phyloP scores from a whole-genome alignment of 2,113 vertebrate species.

The Anguilla rostrata region DNA sequence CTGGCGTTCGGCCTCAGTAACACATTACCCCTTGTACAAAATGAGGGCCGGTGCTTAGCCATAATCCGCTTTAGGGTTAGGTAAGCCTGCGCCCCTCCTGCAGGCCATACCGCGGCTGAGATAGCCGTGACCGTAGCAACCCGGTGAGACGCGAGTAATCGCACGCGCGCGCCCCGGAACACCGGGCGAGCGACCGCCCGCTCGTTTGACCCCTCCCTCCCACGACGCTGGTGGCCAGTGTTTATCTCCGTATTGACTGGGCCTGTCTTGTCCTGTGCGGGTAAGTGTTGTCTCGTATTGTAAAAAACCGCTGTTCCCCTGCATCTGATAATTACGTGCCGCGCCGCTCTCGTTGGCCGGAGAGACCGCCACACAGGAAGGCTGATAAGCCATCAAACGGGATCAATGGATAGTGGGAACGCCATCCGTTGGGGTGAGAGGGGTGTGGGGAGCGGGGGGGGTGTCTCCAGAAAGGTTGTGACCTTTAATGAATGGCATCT shows the following conservation, averaged over 20 bases:
- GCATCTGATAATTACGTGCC: neutral
- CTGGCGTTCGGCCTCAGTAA: neutral
- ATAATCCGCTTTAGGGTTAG: too few species aligned
- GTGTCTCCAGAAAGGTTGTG: neutral
- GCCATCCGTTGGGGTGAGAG: neutral
- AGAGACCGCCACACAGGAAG: neutral
- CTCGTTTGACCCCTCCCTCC: neutral
- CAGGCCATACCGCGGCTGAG: neutral
- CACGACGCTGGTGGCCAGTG: neutral
- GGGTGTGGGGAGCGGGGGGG: neutral
- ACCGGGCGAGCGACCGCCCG: neutral
- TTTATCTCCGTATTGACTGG: slow-evolving; percentile 11
- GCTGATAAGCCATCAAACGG: neutral
- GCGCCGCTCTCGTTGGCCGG: neutral
- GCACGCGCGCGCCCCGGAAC: neutral
- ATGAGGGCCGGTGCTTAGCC: neutral
- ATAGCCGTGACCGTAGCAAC: neutral
- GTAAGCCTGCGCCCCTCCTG: too few species aligned
- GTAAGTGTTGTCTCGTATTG: neutral
- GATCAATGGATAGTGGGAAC: neutral
- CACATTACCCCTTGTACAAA: neutral
- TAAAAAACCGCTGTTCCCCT: neutral
- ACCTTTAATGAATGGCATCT: neutral
- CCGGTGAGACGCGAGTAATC: neutral
- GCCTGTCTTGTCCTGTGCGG: neutral